Evolutionary conservation across 1,140 invertebrate genomes (phyloP).

Genomic region (Andricus grossulariae): DNA sequence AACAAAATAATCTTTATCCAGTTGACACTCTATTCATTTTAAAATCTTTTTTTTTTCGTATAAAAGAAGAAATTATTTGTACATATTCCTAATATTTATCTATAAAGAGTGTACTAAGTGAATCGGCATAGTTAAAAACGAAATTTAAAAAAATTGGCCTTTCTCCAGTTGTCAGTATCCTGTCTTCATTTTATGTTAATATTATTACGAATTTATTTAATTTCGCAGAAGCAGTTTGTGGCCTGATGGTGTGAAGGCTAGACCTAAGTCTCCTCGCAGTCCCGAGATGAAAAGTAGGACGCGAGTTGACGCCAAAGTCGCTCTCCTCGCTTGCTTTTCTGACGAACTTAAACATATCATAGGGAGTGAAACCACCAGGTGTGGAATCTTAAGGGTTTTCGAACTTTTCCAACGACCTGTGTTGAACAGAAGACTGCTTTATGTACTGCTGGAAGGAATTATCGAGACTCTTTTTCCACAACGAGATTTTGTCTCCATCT

Average conservation of each 20-base stretch:
- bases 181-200: not conserved
- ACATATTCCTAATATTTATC: too few relatives aligned
- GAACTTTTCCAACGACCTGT: conserved; percentile 90
- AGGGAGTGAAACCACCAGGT: conserved; percentile 91
- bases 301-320: conserved; percentile 89
- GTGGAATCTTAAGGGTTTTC: conserved; percentile 92
- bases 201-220: not conserved
- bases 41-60: too few relatives aligned
- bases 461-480: conserved; percentile 86
- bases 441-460: conserved; percentile 91
- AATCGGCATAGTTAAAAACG: too few relatives aligned
- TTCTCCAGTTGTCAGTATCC: not conserved
- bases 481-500: conserved; percentile 81
- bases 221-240: conserved; percentile 84
- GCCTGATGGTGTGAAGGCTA: conserved; percentile 84
- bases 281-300: conserved; percentile 86
- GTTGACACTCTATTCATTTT: too few relatives aligned
- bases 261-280: conserved; percentile 81
- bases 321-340: conserved; percentile 84
- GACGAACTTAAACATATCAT: conserved; percentile 95
- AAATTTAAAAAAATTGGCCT: too few relatives aligned
- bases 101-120: too few relatives aligned
- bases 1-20: too few relatives aligned
- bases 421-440: conserved; percentile 90
- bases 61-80: too few relatives aligned